These are phyloP conservation scores for Aphis craccivora DNA, from an alignment of 1,140 invertebrate species.

Conservation along the genomic window DNA sequence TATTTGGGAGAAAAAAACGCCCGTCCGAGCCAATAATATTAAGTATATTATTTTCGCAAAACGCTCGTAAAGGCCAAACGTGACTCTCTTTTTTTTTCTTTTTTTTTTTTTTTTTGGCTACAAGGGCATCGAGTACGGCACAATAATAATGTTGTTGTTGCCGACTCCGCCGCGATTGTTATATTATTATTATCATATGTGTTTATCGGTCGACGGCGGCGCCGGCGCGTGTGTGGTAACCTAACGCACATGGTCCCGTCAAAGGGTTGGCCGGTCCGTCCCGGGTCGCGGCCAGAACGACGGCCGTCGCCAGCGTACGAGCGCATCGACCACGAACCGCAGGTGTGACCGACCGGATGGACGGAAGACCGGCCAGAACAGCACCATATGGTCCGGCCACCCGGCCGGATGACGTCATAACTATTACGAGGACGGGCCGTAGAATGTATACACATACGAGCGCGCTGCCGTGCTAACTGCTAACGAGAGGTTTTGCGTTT, in stretches of 20 bases:
- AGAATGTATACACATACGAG: background rate
- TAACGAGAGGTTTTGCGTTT: slow-evolving; percentile 24
- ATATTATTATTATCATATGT: background rate
- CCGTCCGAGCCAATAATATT: slow-evolving; percentile 20
- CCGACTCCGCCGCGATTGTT: background rate
- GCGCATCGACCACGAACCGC: background rate
- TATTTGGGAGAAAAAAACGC: background rate
- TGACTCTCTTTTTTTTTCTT: background rate
- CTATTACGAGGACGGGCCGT: slow-evolving; percentile 56
- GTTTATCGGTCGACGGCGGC: background rate
- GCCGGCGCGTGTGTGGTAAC: background rate
- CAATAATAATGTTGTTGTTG: background rate
- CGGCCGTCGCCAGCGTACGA: background rate
- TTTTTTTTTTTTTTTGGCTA: slow-evolving; percentile 3
- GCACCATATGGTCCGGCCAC: slow-evolving; percentile 53
- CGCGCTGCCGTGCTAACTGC: background rate
- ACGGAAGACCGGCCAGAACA: background rate
- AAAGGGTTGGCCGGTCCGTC: background rate
- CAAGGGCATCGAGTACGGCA: background rate
- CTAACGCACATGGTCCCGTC: slow-evolving; percentile 5
- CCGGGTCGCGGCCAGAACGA: too few species aligned
- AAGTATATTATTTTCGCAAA: background rate
- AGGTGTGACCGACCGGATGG: background rate
- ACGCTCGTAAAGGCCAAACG: background rate
- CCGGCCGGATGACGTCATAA: slow-evolving; percentile 53